Evolutionary conservation across 2,113 vertebrate genomes (phyloP).

Genomic region (Cisticola juncidis): DNA sequence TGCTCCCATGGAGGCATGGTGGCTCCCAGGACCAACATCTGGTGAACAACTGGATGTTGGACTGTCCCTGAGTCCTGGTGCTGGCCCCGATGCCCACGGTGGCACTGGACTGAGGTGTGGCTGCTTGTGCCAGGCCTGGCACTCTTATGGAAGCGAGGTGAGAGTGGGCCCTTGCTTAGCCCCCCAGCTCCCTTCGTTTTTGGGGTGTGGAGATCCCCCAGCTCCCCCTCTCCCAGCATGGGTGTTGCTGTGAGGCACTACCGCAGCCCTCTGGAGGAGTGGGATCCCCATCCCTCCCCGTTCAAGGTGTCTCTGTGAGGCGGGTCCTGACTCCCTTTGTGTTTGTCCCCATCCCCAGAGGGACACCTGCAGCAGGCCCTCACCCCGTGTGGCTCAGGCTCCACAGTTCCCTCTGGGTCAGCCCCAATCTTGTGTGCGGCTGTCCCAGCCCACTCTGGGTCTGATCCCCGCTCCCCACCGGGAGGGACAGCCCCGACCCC

Average conservation of each 20-base stretch:
- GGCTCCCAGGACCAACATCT: background rate
- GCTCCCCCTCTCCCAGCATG: background rate
- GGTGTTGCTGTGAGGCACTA: background rate
- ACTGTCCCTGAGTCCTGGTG: background rate
- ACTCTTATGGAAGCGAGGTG: fast-evolving
- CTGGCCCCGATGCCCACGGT: fast-evolving
- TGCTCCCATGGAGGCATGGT: background rate
- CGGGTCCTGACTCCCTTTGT: background rate
- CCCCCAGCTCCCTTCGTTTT: fast-evolving
- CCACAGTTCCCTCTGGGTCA: background rate
- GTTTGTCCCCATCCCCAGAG: background rate
- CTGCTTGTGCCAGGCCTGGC: background rate
- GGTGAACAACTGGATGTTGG: fast-evolving
- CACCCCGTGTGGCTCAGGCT: background rate
- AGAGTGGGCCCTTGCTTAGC: fast-evolving
- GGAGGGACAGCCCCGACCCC: background rate
- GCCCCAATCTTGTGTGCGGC: fast-evolving
- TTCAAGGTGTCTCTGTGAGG: background rate
- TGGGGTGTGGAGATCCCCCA: background rate
- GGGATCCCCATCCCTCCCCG: too few species aligned
- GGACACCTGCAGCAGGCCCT: background rate
- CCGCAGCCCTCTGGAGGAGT: background rate
- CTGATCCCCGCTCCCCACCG: background rate
- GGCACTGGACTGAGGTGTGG: background rate
- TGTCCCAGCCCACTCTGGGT: background rate